Base-by-base conservation (phyloP, 2,888 invertebrate genomes). In the Rhimphoctona megacephalus region DNA sequence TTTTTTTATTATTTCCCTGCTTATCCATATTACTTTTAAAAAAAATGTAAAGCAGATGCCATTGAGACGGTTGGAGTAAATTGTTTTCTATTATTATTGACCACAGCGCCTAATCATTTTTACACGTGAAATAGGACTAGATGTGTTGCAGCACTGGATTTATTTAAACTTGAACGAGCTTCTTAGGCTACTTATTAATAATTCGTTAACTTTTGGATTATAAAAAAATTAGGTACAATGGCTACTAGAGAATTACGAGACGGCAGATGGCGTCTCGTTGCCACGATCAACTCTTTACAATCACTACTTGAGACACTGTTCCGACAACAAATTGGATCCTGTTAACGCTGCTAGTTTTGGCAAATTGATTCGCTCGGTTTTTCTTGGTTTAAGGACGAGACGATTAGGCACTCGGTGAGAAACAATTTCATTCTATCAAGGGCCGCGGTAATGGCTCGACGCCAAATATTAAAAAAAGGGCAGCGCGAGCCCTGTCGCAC, bases 281-380 rank as follows among this genome's bases (percentile, higher is more conserved):
- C 99, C 99, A 1, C 96, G 99, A 64, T 99, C 99, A 54, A 99
- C 99, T 0, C 96, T 99, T 52, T 99, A 99, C 95, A 97, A 98
- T 92, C 99, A 99, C 95, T 99, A 99, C 95, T 96, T 99, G 91
- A 97, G 98, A 33, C 99, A 99, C 95, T 99, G 99, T 95, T 96
- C 96, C 66, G 96, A 98, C 92, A 97, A 98, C 94, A 98, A 98
- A 94, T 95, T 99, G 89, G 99, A 99, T 94, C 99, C 99, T 0
- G 99, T 99, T 88, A 99, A 99, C 95, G 99, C 99, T 57, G 99
- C 99, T 11, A 99, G 99, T 52, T 99, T 99, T 95, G 99, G 99
- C 87, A 99, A 99, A 95, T 96, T 99, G 64, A 99, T 99, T 93
- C 97, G 99, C 85, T 99, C 99, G 4, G 99, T 99, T 87, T 99